Percentiles rank a stretch among this genome's conserved stretches.
These are phyloP conservation scores for Diplazon laetatorius DNA, from an alignment of 2,888 invertebrate genomes.

Conservation along the genomic window DNA sequence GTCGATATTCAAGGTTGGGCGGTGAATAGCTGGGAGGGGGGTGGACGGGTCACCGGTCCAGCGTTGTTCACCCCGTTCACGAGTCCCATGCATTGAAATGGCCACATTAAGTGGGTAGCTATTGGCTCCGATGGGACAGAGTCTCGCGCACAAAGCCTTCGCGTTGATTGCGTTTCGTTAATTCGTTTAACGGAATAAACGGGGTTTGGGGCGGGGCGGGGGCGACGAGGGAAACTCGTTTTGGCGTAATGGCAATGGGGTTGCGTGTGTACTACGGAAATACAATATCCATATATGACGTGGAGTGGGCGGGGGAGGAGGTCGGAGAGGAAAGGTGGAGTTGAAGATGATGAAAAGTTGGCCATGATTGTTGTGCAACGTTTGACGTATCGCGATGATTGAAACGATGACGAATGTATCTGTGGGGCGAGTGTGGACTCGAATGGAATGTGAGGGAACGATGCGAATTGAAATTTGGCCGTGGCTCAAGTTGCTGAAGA, in stretches of 20 bases:
- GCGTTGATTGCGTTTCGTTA: constrained; percentile 20
- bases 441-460: no score
- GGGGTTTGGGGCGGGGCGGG: no score
- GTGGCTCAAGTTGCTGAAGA: not conserved
- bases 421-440: not conserved
- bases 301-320: no score
- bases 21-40: no score
- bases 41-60: no score
- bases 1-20: constrained; percentile 55
- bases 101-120: constrained; percentile 64
- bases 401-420: constrained; percentile 5
- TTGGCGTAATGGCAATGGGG: not conserved
- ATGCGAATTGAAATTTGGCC: not conserved
- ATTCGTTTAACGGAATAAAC: constrained; percentile 24
- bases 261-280: constrained; percentile 10
- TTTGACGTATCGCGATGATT: not conserved
- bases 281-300: no score
- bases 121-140: constrained; percentile 42
- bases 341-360: constrained; percentile 2
- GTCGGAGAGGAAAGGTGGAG: no score
- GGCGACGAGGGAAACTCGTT: no score
- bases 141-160: not conserved
- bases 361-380: not conserved
- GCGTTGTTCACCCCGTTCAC: constrained; percentile 24
- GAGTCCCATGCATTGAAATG: constrained; percentile 64